A percentile compares a stretch with the other conserved stretches of the same genome.
Conservation (phyloP, 1,140 invertebrate genomes). For the Penaeus chinensis region DNA sequence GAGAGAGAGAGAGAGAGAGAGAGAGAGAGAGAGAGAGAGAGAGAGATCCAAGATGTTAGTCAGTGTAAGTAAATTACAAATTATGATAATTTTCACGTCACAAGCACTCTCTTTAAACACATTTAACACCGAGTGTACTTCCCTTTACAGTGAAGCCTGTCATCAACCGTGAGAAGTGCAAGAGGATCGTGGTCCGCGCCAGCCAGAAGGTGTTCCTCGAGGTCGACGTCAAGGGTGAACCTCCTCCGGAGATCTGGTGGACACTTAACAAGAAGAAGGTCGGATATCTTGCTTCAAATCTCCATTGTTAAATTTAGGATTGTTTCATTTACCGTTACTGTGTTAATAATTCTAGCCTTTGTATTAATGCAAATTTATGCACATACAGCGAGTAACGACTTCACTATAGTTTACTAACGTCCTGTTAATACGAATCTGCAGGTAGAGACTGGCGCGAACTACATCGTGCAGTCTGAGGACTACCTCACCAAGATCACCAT, state of each 20-base stretch:
- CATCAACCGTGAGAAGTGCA: constrained; percentile 92
- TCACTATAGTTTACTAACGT: too few species aligned
- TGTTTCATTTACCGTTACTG: neutral
- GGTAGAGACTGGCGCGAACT: constrained; percentile 74
- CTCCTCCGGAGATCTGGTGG: constrained; percentile 93
- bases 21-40: too few species aligned
- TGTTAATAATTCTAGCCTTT: neutral
- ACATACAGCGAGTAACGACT: neutral
- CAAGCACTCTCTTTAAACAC: neutral
- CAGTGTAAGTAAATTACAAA: too few species aligned
- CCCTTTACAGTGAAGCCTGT: constrained; percentile 81
- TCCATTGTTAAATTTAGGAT: too few species aligned
- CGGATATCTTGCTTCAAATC: too few species aligned
- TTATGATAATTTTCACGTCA: too few species aligned
- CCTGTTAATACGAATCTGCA: neutral
- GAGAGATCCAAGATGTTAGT: too few species aligned
- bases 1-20: too few species aligned
- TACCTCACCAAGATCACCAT: constrained; percentile 90
- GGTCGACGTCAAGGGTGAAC: constrained; percentile 93
- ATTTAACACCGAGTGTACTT: neutral
- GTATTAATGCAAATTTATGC: too few species aligned
- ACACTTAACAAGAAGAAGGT: constrained; percentile 77
- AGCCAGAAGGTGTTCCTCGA: constrained; percentile 92
- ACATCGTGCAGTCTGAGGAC: constrained; percentile 82
- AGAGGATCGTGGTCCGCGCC: constrained; percentile 88